Conservation (phyloP, 2,113 vertebrate species). For the Oostethus manadensis region DNA sequence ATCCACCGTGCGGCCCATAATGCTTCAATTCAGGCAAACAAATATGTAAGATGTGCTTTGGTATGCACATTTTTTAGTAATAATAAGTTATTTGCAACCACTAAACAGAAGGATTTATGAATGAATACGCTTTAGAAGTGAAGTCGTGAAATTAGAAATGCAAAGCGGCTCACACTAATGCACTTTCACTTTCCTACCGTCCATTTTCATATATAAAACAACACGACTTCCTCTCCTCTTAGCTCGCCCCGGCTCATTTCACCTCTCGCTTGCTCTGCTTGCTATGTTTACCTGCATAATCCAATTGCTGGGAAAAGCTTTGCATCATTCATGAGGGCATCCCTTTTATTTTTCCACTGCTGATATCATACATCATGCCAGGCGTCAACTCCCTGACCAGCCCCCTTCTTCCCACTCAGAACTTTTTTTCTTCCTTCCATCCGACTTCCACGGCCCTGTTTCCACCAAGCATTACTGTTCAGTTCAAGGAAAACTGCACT, state of each 20-base stretch:
- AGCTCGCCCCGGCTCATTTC: background rate
- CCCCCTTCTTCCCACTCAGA: background rate
- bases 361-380: constrained; percentile 6
- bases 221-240: constrained; percentile 7
- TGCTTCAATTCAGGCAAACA: too few species aligned
- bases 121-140: too few species aligned
- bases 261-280: constrained; percentile 18
- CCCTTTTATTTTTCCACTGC: constrained; percentile 28
- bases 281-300: constrained; percentile 47
- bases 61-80: too few species aligned
- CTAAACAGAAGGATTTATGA: too few species aligned
- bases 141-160: too few species aligned
- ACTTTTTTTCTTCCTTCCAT: background rate
- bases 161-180: background rate
- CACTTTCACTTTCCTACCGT: constrained; percentile 1
- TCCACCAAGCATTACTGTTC: background rate
- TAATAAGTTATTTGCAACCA: too few species aligned
- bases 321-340: constrained; percentile 47
- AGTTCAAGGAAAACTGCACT: too few species aligned
- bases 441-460: background rate
- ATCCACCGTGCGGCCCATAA: too few species aligned
- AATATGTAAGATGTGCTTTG: too few species aligned
- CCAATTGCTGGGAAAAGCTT: constrained; percentile 20
- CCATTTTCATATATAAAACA: constrained; percentile 27
- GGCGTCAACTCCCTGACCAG: constrained; percentile 3